phyloP scores from a whole-genome alignment of 2,113 vertebrate genomes.

The Triplophysa dalaica region DNA sequence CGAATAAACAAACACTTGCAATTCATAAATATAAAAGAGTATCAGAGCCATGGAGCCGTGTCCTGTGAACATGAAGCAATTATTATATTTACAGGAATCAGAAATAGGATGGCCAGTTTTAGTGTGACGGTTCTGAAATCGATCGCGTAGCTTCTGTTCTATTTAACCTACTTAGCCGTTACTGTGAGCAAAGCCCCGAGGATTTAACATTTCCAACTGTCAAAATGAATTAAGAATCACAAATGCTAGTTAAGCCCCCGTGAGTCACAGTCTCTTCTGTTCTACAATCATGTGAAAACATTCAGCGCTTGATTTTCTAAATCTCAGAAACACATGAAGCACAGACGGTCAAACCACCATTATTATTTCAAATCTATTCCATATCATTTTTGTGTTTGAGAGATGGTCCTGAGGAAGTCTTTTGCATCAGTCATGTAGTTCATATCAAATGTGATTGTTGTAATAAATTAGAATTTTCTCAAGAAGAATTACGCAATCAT shows the following conservation, averaged over 20 bases:
- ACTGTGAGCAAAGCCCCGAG: slow-evolving; percentile 58
- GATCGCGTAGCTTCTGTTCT: slow-evolving; percentile 62
- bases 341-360: background rate
- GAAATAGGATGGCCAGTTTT: slow-evolving; percentile 38
- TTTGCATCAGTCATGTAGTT: too few relatives aligned
- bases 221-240: slow-evolving; percentile 64
- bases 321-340: background rate
- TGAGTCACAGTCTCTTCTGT: slow-evolving; percentile 51
- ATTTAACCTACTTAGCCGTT: slow-evolving; percentile 64
- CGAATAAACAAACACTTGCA: slow-evolving; percentile 36
- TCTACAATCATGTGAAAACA: slow-evolving; percentile 31
- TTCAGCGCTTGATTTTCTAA: slow-evolving; percentile 33
- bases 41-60: background rate
- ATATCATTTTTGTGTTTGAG: too few relatives aligned
- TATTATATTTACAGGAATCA: slow-evolving; percentile 41
- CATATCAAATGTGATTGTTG: too few relatives aligned
- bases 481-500: too few relatives aligned
- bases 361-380: too few relatives aligned
- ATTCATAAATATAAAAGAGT: background rate
- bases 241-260: slow-evolving; percentile 58
- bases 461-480: too few relatives aligned
- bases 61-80: slow-evolving; percentile 3
- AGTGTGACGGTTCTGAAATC: slow-evolving; percentile 55
- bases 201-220: slow-evolving; percentile 67
- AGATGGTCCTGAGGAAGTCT: too few relatives aligned